phyloP scores from a whole-genome alignment of 2,797 vertebrate genomes.

The Tangara arthus region DNA sequence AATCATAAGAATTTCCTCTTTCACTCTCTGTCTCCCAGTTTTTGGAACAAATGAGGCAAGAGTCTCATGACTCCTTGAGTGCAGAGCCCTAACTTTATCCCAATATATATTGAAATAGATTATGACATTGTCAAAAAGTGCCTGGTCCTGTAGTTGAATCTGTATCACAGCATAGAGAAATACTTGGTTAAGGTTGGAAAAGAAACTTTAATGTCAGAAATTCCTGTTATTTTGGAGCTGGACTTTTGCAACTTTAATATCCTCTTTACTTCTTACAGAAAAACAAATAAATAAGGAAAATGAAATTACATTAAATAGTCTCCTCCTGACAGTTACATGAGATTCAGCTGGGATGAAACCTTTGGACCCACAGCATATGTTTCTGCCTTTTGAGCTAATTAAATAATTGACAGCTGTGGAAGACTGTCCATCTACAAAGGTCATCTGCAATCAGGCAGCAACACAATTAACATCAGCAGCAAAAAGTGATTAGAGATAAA shows the following conservation, averaged over 20 bases:
- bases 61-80: not conserved
- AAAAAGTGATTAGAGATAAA: not conserved
- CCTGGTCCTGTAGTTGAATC: not conserved
- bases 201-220: not conserved
- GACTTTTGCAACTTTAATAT: not conserved
- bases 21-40: not conserved
- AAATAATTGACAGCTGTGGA: constrained; percentile 16
- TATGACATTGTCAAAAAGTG: not conserved
- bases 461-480: not conserved
- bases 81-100: not conserved
- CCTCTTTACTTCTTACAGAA: not conserved
- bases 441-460: not conserved
- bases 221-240: not conserved
- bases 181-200: not conserved
- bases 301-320: not conserved
- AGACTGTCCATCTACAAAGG: not conserved
- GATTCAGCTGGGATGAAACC: not conserved
- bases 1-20: not conserved
- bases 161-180: not conserved
- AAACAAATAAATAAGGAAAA: not conserved
- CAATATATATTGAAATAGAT: not conserved
- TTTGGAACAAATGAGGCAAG: not conserved
- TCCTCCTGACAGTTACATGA: not conserved
- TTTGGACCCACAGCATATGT: not conserved
- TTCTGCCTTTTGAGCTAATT: not conserved